phyloP scores from a whole-genome alignment of 2,113 vertebrate genomes.

The Coptodon rendalli region DNA sequence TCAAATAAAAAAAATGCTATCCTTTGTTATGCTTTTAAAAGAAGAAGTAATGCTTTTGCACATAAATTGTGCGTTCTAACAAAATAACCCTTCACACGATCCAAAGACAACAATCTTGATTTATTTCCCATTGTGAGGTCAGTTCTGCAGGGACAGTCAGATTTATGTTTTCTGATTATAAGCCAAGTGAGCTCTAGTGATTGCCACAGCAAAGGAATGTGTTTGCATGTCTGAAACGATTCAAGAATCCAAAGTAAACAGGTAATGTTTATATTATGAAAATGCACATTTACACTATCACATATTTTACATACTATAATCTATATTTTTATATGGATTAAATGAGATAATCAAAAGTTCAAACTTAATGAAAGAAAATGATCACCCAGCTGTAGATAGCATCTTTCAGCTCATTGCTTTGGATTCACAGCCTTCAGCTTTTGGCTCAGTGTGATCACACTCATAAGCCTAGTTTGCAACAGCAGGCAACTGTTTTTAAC shows the following conservation, averaged over 20 bases:
- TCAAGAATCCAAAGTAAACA: conserved; percentile 24
- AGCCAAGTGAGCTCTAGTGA: neutral
- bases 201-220: neutral
- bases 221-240: neutral
- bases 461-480: neutral
- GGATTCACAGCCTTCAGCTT: neutral
- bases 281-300: neutral
- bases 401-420: neutral
- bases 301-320: neutral
- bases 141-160: neutral
- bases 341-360: neutral
- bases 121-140: conserved; percentile 17
- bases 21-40: neutral
- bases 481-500: neutral
- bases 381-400: neutral
- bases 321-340: neutral
- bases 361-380: neutral
- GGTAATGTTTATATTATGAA: neutral
- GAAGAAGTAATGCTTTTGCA: neutral
- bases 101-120: neutral
- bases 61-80: neutral
- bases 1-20: neutral
- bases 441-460: neutral
- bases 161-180: conserved; percentile 1
- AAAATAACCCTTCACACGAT: neutral